Evolutionary conservation across 1,140 invertebrate species (phyloP).

Genomic region (Calephelis virginiensis): DNA sequence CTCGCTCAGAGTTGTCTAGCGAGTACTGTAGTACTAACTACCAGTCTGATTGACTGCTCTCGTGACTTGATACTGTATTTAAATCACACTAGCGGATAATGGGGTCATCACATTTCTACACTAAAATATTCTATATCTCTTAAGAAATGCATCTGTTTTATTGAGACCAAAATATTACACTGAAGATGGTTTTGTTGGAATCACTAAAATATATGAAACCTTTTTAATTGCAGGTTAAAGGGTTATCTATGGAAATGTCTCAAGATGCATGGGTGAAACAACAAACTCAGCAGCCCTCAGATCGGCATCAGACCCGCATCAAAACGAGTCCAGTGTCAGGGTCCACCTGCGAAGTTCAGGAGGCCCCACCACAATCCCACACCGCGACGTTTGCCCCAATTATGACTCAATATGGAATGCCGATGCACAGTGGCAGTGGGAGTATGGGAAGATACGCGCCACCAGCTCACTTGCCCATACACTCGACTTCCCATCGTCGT

Average conservation of each 20-base stretch:
- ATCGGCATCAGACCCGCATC: conserved; percentile 61
- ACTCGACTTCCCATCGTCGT: conserved; percentile 68
- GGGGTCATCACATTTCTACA: no score
- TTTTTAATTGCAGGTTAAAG: conserved; percentile 51
- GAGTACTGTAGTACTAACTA: no score
- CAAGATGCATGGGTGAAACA: conserved; percentile 72
- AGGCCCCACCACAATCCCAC: conserved; percentile 49
- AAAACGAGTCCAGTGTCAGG: conserved; percentile 71
- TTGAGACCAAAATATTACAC: no score
- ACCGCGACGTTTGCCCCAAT: conserved; percentile 76
- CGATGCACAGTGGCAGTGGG: conserved; percentile 75
- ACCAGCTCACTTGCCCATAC: conserved; percentile 82
- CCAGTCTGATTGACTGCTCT: no score
- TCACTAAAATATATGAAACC: neutral
- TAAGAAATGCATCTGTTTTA: no score
- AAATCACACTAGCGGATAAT: no score
- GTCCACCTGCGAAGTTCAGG: conserved; percentile 58
- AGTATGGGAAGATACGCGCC: conserved; percentile 74
- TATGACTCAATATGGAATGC: conserved; percentile 70
- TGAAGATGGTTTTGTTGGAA: no score
- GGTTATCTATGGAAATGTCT: conserved; percentile 73
- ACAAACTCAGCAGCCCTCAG: conserved; percentile 58
- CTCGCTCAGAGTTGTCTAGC: no score
- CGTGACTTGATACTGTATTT: no score
- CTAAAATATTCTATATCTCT: no score